A percentile compares a stretch with the other conserved stretches of the same genome.
Conservation (phyloP, 2,113 vertebrate genomes). For the Chrysemys picta region DNA sequence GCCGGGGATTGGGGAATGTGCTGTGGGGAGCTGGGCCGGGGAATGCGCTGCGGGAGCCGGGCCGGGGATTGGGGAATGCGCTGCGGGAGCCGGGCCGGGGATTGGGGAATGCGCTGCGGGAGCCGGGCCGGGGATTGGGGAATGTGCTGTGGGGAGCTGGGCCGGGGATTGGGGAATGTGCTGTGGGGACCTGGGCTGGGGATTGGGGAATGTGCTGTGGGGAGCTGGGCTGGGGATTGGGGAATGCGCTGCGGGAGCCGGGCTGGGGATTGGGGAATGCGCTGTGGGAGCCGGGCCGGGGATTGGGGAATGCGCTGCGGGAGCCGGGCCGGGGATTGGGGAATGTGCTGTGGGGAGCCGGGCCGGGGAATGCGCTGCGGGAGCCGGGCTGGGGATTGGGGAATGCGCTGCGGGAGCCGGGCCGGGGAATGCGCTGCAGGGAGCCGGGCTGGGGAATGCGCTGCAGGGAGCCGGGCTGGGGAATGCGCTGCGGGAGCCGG, state of each 20-base stretch:
- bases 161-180: background rate
- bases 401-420: background rate
- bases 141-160: background rate
- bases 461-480: background rate
- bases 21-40: background rate
- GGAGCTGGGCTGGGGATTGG: background rate
- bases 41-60: background rate
- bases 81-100: background rate
- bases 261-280: too few relatives aligned
- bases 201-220: too few relatives aligned
- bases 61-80: too few relatives aligned
- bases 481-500: background rate
- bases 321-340: background rate
- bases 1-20: too few relatives aligned
- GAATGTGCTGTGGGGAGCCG: too few relatives aligned
- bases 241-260: background rate
- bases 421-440: too few relatives aligned
- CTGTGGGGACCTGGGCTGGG: background rate
- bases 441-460: background rate
- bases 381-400: too few relatives aligned
- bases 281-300: background rate
- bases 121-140: background rate
- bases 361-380: too few relatives aligned
- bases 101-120: too few relatives aligned
- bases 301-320: too few relatives aligned